phyloP scores from a whole-genome alignment of 2,797 vertebrate species.

The Enoplosus armatus region DNA sequence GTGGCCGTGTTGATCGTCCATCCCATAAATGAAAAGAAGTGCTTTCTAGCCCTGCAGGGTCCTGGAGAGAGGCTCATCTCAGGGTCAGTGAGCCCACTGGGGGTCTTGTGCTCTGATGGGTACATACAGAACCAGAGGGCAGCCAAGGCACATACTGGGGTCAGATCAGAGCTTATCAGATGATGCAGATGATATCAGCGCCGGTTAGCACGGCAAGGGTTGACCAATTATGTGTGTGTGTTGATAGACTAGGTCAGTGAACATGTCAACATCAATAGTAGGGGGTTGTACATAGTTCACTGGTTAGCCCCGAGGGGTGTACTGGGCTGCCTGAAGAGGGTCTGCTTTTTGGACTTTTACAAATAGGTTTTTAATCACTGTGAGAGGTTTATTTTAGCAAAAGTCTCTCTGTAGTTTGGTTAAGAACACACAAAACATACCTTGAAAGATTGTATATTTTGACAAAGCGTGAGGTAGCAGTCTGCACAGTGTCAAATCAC shows the following conservation, averaged over 20 bases:
- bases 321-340: slow-evolving; percentile 15
- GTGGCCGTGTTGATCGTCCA: not conserved
- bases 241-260: slow-evolving; percentile 80
- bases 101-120: slow-evolving; percentile 59
- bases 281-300: slow-evolving; percentile 67
- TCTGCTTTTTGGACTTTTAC: slow-evolving; percentile 54
- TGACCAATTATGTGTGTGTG: slow-evolving; percentile 61
- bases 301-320: slow-evolving; percentile 58
- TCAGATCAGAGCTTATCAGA: slow-evolving; percentile 68
- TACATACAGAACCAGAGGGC: slow-evolving; percentile 56
- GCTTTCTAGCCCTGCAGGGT: slow-evolving; percentile 39
- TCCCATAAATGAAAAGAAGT: slow-evolving; percentile 29
- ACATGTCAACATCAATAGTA: slow-evolving; percentile 80
- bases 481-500: slow-evolving; percentile 57
- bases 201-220: slow-evolving; percentile 50
- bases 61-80: slow-evolving; percentile 54
- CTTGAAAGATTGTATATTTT: slow-evolving; percentile 41
- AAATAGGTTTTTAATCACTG: slow-evolving; percentile 67
- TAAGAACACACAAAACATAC: slow-evolving; percentile 18
- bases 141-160: slow-evolving; percentile 39
- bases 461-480: slow-evolving; percentile 50
- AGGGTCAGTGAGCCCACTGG: slow-evolving; percentile 66
- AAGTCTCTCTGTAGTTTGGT: slow-evolving; percentile 30
- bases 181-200: slow-evolving; percentile 69
- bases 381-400: slow-evolving; percentile 31